A percentile compares a stretch with the other conserved stretches of the same genome.
Conservation (phyloP, 2,113 vertebrate genomes). For the Sylvietta virens region DNA sequence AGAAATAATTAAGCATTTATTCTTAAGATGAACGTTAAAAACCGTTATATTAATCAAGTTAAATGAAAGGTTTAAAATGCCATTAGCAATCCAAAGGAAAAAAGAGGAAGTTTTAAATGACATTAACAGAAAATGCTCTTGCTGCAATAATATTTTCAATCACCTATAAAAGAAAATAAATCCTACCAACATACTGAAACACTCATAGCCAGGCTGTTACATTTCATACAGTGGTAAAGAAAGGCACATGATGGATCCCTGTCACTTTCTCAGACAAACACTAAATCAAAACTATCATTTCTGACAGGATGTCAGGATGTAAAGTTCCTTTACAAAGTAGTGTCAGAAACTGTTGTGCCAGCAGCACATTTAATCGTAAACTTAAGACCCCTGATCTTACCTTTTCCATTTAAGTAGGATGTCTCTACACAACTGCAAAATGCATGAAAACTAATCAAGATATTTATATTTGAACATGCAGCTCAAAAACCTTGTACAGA, state of each 20-base stretch:
- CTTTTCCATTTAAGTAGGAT: neutral
- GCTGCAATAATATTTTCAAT: neutral
- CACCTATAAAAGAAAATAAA: neutral
- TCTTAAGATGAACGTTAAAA: neutral
- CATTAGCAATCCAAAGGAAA: neutral
- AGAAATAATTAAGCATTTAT: conserved; percentile 1
- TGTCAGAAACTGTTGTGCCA: neutral
- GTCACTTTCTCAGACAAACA: neutral
- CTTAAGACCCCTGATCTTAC: neutral
- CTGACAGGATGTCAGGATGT: neutral
- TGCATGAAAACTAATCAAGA: neutral
- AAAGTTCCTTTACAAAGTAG: neutral
- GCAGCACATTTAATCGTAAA: neutral
- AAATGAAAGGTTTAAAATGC: neutral
- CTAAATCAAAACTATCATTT: neutral
- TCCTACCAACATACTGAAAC: neutral
- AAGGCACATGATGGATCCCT: neutral
- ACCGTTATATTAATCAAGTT: neutral
- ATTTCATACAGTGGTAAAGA: neutral
- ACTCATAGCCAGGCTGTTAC: neutral
- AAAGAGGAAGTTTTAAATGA: neutral
- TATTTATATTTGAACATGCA: accelerated
- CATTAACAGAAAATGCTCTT: neutral
- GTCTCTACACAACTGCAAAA: neutral
- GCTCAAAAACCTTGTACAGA: neutral